Conservation (phyloP, 2,113 vertebrate genomes). For the Barnardius zonarius region DNA sequence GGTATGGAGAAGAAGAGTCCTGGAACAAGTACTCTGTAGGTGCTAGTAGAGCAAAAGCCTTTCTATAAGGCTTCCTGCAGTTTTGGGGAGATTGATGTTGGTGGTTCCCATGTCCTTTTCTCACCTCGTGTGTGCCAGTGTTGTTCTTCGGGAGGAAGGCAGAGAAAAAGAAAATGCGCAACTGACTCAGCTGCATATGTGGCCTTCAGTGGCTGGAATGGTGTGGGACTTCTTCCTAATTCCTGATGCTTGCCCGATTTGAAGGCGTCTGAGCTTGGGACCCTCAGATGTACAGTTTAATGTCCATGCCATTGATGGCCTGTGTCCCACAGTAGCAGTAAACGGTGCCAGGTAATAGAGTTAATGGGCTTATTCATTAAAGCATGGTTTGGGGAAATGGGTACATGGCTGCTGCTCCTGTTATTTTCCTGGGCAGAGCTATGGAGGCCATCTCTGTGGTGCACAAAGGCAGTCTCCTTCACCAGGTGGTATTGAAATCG, state of each 20-base stretch:
- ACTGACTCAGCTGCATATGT: background rate
- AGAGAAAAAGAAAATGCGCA: background rate
- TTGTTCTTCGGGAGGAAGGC: background rate
- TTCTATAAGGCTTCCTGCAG: background rate
- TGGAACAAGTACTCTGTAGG: background rate
- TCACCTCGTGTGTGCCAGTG: background rate
- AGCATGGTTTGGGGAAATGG: background rate
- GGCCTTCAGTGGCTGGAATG: background rate
- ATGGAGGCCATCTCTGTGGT: background rate
- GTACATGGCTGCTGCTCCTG: background rate
- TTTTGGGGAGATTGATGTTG: background rate
- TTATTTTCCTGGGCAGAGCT: background rate
- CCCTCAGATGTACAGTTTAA: background rate
- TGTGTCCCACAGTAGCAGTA: background rate
- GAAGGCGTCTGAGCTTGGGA: background rate
- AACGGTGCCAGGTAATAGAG: background rate
- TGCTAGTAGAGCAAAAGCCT: background rate
- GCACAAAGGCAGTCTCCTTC: background rate
- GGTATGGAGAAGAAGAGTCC: background rate
- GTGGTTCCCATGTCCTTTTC: background rate
- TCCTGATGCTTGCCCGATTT: background rate
- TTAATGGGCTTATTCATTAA: background rate
- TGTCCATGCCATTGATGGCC: background rate
- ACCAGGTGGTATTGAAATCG: background rate
- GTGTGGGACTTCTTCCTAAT: background rate